Base-by-base conservation (phyloP, 1,140 invertebrate genomes). In the Micrasema longulum region DNA sequence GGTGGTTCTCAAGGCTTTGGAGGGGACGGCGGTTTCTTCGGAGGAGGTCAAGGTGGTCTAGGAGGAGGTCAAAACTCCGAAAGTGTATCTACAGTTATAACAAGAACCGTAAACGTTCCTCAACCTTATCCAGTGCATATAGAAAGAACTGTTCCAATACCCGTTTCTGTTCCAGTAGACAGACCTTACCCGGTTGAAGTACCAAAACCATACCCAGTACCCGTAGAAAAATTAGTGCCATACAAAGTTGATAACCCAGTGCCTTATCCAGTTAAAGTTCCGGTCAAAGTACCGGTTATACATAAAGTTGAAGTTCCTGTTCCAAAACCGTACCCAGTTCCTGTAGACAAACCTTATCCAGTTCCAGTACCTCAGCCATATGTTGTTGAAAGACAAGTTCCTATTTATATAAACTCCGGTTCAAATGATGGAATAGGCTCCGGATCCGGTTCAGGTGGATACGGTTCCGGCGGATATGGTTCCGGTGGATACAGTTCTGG, bases 281-380 rank as follows among this genome's bases (percentile, higher is more conserved):
- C 87, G 23, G 87, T 84, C 69, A 89, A 90, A 77, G 83, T 90
- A 1, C 88, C 88, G 12, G 88, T 90, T 0, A 88, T 88, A 0
- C 87, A 88, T 75, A 88, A 88, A 57, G 86, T 88, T 16, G 87
- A 88, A 77, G 86, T 88, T 41, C 81, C 82, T 22, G 87, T 88
- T 14, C 86, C 86, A 2, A 86, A 87, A 71, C 89, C 89, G 3
- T 89, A 89, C 80, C 86, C 86, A 7, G 88, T 90, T 2, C 84
- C 87, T 60, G 88, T 88, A 65, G 87, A 87, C 52, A 85, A 88
- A n/a, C 88, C 88, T 7, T 83, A 86, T 53, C 87, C 87, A 26
- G 87, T 89, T 2, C 87, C 88, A 77, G 86, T 88, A 60, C 87
- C 86, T 0, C 86, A 88, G 70, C 88, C 88, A 0, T 88, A 88